Evolutionary conservation across 1,140 invertebrate genomes (phyloP).

Genomic region (Oryctes rhinoceros): DNA sequence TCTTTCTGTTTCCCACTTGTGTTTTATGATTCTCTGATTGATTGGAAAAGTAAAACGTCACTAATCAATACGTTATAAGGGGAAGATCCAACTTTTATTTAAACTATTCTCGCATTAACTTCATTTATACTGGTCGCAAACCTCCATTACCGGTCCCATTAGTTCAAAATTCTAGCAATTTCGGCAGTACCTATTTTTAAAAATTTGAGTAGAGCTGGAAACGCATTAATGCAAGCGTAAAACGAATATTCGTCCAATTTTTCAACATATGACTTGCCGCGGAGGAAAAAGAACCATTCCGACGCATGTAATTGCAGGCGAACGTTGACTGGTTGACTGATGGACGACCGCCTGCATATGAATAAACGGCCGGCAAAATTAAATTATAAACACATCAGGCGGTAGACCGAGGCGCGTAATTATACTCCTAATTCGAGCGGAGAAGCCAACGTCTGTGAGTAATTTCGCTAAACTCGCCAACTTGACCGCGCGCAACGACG

Average conservation of each 20-base stretch:
- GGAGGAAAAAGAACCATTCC: not conserved
- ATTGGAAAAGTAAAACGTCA: too few species aligned
- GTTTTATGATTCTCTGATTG: too few species aligned
- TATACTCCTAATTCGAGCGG: slow-evolving; percentile 25
- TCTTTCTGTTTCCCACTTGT: too few species aligned
- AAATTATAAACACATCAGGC: slow-evolving; percentile 35
- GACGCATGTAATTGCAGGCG: slow-evolving; percentile 27
- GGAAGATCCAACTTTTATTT: too few species aligned
- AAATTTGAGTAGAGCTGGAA: too few species aligned
- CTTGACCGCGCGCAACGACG: not conserved
- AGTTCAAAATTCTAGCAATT: too few species aligned
- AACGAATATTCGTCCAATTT: not conserved
- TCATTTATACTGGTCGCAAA: too few species aligned
- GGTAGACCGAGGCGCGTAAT: slow-evolving; percentile 23
- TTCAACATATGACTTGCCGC: not conserved
- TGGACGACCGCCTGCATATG: not conserved
- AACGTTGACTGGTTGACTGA: not conserved
- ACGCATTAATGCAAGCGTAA: too few species aligned
- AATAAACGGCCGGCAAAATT: slow-evolving; percentile 11
- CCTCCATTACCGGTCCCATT: too few species aligned
- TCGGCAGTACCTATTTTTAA: too few species aligned
- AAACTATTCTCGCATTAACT: too few species aligned
- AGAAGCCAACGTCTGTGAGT: not conserved
- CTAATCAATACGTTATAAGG: too few species aligned
- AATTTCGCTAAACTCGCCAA: slow-evolving; percentile 16